phyloP scores from a whole-genome alignment of 2,888 invertebrate species.

The Ophion obscuratus region DNA sequence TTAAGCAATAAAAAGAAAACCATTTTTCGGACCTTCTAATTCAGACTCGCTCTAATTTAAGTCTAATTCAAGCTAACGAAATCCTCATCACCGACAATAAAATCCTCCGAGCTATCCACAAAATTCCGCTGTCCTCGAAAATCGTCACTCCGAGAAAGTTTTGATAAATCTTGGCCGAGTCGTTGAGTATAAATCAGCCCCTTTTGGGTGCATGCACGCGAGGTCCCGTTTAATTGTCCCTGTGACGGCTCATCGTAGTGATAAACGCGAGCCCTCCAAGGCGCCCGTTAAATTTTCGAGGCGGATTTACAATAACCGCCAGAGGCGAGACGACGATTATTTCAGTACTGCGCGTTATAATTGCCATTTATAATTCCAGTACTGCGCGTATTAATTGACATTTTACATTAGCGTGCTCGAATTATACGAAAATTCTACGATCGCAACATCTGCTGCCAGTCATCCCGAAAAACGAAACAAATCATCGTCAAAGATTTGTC shows the following conservation, averaged over 20 bases:
- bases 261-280: slow-evolving; percentile 11
- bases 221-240: slow-evolving; percentile 21
- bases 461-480: no score
- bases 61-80: neutral
- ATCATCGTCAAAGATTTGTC: no score
- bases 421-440: no score
- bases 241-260: slow-evolving; percentile 5
- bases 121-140: neutral
- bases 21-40: no score
- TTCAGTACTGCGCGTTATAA: no score
- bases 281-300: neutral
- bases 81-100: neutral
- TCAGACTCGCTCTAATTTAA: no score
- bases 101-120: neutral
- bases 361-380: no score
- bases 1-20: no score
- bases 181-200: slow-evolving; percentile 52
- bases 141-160: slow-evolving; percentile 14
- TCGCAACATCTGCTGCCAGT: no score
- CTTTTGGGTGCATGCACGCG: slow-evolving; percentile 18
- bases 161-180: slow-evolving; percentile 27
- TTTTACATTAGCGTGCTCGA: no score
- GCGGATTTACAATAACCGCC: neutral
- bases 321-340: neutral
- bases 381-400: no score